phyloP scores from a whole-genome alignment of 2,113 vertebrate genomes.

The Micronisus gabar region DNA sequence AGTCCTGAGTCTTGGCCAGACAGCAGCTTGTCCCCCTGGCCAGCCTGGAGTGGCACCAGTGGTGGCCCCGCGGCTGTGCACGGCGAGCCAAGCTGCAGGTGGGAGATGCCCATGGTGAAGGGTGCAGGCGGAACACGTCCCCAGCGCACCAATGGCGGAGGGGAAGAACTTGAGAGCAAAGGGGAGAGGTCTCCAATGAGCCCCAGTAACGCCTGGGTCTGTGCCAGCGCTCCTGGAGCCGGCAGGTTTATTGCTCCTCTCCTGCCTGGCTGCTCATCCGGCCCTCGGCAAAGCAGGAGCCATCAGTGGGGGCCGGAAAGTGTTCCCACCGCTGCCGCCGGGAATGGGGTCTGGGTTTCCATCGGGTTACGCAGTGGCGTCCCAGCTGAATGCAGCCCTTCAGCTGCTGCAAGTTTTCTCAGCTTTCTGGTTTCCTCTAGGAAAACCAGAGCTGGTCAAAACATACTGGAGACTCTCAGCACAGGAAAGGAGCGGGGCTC shows the following conservation, averaged over 20 bases:
- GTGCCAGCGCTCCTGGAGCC: background rate
- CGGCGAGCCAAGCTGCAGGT: background rate
- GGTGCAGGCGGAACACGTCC: background rate
- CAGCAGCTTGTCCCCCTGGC: background rate
- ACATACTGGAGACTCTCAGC: background rate
- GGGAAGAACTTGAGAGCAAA: background rate
- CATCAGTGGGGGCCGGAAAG: background rate
- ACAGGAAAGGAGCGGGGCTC: background rate
- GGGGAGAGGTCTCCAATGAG: background rate
- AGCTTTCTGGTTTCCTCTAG: background rate
- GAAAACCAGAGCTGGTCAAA: background rate
- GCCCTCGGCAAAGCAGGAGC: background rate
- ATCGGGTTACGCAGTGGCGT: background rate
- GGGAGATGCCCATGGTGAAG: background rate
- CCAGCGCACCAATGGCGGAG: background rate
- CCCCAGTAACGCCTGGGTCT: background rate
- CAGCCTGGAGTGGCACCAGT: background rate
- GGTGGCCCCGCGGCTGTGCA: background rate
- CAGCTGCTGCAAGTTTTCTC: background rate
- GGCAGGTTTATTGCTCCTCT: background rate
- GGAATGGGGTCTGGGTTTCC: background rate
- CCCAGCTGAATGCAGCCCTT: background rate
- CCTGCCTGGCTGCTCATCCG: background rate
- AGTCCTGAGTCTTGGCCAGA: background rate
- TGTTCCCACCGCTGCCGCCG: background rate